These are phyloP conservation scores for Chromoteleia sp. DNA, from an alignment of 2,888 invertebrate genomes.

Conservation along the genomic window DNA sequence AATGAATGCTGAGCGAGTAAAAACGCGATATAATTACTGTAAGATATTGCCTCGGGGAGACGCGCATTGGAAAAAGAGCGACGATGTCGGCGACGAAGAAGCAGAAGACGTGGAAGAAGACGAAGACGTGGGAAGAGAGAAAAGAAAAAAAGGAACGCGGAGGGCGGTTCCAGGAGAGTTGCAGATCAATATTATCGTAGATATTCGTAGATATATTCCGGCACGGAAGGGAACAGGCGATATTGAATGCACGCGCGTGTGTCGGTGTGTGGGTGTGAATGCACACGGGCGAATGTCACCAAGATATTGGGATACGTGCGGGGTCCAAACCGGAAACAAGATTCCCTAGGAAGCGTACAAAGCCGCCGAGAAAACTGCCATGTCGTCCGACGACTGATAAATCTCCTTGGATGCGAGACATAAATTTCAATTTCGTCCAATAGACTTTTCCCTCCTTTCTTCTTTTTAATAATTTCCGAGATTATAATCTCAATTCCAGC, in stretches of 20 bases:
- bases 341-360: slow-evolving; percentile 70
- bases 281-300: slow-evolving; percentile 70
- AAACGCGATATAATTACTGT: slow-evolving; percentile 75
- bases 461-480: slow-evolving; percentile 71
- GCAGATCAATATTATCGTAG: slow-evolving; percentile 75
- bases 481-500: slow-evolving; percentile 69
- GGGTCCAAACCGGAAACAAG: slow-evolving; percentile 70
- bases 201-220: slow-evolving; percentile 74
- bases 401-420: slow-evolving; percentile 70
- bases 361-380: slow-evolving; percentile 70
- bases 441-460: slow-evolving; percentile 70
- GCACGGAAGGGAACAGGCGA: slow-evolving; percentile 66
- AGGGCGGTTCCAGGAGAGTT: slow-evolving; percentile 71
- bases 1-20: slow-evolving; percentile 71
- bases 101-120: slow-evolving; percentile 40
- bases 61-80: slow-evolving; percentile 39
- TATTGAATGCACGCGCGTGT: slow-evolving; percentile 71
- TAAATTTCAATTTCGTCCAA: slow-evolving; percentile 71
- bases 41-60: slow-evolving; percentile 70
- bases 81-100: slow-evolving; percentile 15
- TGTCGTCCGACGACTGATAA: slow-evolving; percentile 70
- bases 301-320: slow-evolving; percentile 69
- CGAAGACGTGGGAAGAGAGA: slow-evolving; percentile 3
- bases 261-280: slow-evolving; percentile 67
- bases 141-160: slow-evolving; percentile 57